A percentile compares a stretch with the other conserved stretches of the same genome.
phyloP scores from a whole-genome alignment of 2,888 invertebrate species.

The Pollenia griseotomentosa region DNA sequence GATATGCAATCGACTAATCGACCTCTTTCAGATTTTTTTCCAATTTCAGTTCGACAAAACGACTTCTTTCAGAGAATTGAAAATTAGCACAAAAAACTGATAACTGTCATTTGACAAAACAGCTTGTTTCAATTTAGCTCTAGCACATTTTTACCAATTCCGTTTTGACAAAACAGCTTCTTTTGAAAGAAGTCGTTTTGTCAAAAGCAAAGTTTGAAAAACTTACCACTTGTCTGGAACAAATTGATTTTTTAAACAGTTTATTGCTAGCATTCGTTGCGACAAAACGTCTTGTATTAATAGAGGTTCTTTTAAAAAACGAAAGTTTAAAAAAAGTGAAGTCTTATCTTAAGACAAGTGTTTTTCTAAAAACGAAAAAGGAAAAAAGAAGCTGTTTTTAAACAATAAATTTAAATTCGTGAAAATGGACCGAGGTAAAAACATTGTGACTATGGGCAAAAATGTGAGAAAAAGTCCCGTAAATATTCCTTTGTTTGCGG shows the following conservation, averaged over 20 bases:
- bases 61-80: not conserved
- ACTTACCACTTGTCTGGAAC: conserved; percentile 19
- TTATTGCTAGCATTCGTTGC: conserved; percentile 14
- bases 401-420: conserved; percentile 22
- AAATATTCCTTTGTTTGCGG: no score
- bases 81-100: not conserved
- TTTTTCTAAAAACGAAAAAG: conserved; percentile 26
- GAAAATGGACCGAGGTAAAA: conserved; percentile 21
- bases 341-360: no score
- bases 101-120: no score
- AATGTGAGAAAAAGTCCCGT: not conserved
- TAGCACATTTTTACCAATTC: not conserved
- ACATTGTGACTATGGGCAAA: conserved; percentile 16
- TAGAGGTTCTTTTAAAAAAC: conserved; percentile 16
- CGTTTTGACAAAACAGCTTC: not conserved
- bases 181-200: conserved; percentile 35
- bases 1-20: not conserved
- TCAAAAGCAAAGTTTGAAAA: conserved; percentile 16
- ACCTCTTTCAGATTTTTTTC: not conserved
- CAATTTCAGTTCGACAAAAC: not conserved
- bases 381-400: conserved; percentile 33
- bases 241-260: conserved; percentile 28
- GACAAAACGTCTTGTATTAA: conserved; percentile 40
- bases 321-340: no score
- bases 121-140: not conserved